These are phyloP conservation scores for Bufotes viridis DNA, from an alignment of 2,797 vertebrate species.

Conservation along the genomic window DNA sequence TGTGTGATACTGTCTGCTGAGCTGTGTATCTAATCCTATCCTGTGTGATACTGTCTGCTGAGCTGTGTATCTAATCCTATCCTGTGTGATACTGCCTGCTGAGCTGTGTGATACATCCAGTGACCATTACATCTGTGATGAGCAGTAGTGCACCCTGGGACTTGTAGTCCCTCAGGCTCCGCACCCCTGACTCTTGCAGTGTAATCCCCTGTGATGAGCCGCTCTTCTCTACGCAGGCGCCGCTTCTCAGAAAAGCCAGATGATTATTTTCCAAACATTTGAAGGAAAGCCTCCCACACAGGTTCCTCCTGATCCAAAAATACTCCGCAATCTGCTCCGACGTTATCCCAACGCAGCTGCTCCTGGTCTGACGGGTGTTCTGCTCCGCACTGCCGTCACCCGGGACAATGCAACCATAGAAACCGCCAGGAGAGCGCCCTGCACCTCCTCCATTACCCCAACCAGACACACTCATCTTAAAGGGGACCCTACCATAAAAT, in stretches of 20 bases:
- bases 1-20: too few species aligned
- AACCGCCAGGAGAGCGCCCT: not conserved
- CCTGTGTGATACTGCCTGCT: not conserved
- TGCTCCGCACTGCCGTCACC: not conserved
- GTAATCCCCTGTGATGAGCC: not conserved
- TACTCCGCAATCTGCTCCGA: not conserved
- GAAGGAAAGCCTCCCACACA: constrained; percentile 5
- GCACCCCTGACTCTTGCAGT: not conserved
- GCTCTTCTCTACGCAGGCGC: not conserved
- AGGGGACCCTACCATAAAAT: not conserved
- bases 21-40: not conserved
- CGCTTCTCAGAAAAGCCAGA: not conserved
- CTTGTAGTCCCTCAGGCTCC: not conserved
- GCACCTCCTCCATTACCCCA: not conserved
- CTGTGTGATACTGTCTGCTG: not conserved
- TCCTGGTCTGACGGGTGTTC: not conserved
- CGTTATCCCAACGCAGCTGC: not conserved
- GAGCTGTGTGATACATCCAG: not conserved
- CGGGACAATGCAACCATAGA: constrained; percentile 17
- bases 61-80: constrained; percentile 2
- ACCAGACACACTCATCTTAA: not conserved
- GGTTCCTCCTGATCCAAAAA: constrained; percentile 14
- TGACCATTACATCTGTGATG: too few species aligned
- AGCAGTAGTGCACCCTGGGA: not conserved
- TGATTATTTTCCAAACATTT: constrained; percentile 23